These are phyloP conservation scores for Catamblyrhynchus diadema DNA, from an alignment of 2,797 vertebrate species.

Conservation along the genomic window DNA sequence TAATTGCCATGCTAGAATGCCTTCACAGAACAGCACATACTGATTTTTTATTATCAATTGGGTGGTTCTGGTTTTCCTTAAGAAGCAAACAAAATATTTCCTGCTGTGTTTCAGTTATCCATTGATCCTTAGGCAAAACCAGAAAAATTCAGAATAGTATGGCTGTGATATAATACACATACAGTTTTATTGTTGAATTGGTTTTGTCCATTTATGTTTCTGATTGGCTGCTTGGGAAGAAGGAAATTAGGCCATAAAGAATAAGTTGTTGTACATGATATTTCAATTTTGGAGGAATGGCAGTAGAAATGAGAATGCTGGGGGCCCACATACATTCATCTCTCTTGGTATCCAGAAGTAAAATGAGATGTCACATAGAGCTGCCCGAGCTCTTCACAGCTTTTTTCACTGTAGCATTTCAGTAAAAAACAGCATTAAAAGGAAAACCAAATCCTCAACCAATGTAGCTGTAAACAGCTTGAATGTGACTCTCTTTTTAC, in stretches of 20 bases:
- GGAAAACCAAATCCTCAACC: neutral
- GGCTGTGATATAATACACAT: slow-evolving; percentile 14
- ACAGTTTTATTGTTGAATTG: neutral
- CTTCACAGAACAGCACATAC: neutral
- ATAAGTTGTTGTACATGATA: slow-evolving; percentile 24
- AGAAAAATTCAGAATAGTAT: slow-evolving; percentile 42
- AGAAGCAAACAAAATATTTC: slow-evolving; percentile 47
- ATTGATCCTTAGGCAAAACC: slow-evolving; percentile 44
- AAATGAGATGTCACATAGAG: slow-evolving; percentile 46
- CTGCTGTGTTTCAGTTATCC: slow-evolving; percentile 22
- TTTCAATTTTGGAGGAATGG: slow-evolving; percentile 54
- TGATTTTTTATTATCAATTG: slow-evolving; percentile 39
- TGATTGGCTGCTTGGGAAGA: slow-evolving; percentile 28
- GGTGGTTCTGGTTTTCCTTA: slow-evolving; percentile 15
- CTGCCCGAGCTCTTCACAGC: neutral
- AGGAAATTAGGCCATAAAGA: slow-evolving; percentile 68
- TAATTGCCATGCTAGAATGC: neutral
- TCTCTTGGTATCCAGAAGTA: slow-evolving; percentile 13
- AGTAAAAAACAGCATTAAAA: slow-evolving; percentile 30
- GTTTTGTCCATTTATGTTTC: slow-evolving; percentile 46
- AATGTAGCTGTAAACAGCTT: neutral
- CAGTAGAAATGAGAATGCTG: neutral
- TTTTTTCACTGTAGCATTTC: slow-evolving; percentile 23
- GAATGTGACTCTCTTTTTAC: neutral
- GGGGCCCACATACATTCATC: slow-evolving; percentile 12